These are phyloP conservation scores for Chamaea fasciata DNA, from an alignment of 2,113 vertebrate species.

Conservation along the genomic window DNA sequence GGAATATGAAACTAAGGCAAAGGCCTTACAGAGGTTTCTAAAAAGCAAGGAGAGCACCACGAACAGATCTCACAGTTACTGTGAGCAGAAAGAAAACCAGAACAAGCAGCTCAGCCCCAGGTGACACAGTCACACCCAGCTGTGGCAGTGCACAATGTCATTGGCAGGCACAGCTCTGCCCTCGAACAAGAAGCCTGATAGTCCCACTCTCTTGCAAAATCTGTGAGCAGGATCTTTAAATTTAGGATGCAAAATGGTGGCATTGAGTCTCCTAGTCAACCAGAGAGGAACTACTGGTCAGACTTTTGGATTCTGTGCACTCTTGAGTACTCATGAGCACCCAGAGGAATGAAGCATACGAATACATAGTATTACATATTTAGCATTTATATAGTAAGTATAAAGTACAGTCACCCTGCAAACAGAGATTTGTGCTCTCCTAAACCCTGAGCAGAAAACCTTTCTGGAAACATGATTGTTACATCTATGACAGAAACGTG, in stretches of 20 bases:
- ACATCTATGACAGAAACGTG: neutral
- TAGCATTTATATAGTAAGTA: neutral
- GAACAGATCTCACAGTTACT: neutral
- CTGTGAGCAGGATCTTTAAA: neutral
- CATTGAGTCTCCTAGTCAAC: neutral
- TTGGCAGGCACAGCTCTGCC: neutral
- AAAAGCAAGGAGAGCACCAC: neutral
- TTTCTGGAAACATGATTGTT: neutral
- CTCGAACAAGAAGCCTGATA: neutral
- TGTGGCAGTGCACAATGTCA: neutral
- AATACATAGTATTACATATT: neutral
- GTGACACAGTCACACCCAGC: neutral
- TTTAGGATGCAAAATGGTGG: neutral
- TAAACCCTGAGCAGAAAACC: neutral
- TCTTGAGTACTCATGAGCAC: neutral
- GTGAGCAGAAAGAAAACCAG: neutral
- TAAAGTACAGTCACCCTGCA: neutral
- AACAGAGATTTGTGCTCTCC: neutral
- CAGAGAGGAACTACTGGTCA: neutral
- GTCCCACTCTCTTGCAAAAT: neutral
- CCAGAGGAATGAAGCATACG: fast-evolving
- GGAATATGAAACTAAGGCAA: neutral
- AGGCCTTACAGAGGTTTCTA: neutral
- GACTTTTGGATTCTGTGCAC: neutral
- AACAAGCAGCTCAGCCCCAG: neutral